Conservation (phyloP, 2,797 vertebrate species). For the Pitangus sulphuratus region DNA sequence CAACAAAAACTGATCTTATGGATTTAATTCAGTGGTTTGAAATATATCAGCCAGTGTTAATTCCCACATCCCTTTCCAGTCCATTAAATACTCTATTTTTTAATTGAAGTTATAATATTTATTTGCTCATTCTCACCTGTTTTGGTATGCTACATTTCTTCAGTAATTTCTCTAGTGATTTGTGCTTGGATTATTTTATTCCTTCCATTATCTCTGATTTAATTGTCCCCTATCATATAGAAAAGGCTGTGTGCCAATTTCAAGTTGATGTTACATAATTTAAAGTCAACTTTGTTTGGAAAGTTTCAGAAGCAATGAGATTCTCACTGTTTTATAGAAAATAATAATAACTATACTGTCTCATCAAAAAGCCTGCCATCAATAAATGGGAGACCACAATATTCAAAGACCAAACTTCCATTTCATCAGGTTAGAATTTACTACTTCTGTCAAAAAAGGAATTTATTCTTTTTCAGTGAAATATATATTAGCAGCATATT, state of each 20-base stretch:
- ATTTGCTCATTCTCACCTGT: constrained; percentile 77
- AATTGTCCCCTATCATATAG: constrained; percentile 60
- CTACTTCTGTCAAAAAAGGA: constrained; percentile 32
- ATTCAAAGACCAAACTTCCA: neutral
- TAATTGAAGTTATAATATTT: constrained; percentile 82
- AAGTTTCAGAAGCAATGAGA: neutral
- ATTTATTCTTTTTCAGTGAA: constrained; percentile 51
- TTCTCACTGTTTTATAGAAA: neutral
- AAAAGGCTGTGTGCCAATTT: constrained; percentile 42
- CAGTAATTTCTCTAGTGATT: constrained; percentile 79
- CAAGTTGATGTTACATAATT: constrained; percentile 24
- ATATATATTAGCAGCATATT: constrained; percentile 50
- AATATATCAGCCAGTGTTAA: constrained; percentile 71
- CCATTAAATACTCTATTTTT: constrained; percentile 79
- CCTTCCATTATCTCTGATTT: constrained; percentile 67
- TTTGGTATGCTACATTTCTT: constrained; percentile 74
- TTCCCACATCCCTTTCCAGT: constrained; percentile 74
- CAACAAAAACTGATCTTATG: constrained; percentile 68
- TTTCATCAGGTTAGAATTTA: constrained; percentile 29
- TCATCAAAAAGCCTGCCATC: neutral
- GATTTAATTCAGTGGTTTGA: constrained; percentile 71
- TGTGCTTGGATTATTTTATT: constrained; percentile 67
- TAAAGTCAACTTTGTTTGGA: constrained; percentile 13
- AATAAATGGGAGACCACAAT: neutral
- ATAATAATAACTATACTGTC: neutral